Percentiles rank a stretch among this genome's conserved stretches.
Conservation (phyloP, 1,140 invertebrate species). For the Agrilus planipennis region DNA sequence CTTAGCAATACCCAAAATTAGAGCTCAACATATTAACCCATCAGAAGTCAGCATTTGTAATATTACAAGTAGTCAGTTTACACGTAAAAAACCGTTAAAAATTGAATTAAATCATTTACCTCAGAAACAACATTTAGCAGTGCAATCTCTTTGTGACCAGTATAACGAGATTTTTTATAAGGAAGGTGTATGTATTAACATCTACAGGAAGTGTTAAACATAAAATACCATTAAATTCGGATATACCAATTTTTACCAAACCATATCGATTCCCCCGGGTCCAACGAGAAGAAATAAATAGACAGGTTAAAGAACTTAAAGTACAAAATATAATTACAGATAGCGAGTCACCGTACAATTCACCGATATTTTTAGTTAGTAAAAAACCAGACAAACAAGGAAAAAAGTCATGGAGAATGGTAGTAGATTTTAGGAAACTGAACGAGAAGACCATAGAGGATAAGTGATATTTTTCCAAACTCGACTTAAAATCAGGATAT, state of each 20-base stretch:
- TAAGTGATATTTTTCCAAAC: constrained; percentile 14
- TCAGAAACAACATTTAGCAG: no score
- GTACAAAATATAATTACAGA: neutral
- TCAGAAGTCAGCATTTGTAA: no score
- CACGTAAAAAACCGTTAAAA: neutral
- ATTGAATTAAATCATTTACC: no score
- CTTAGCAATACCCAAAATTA: no score
- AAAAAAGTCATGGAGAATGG: neutral
- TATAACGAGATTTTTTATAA: no score
- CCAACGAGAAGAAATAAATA: neutral
- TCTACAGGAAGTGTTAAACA: no score
- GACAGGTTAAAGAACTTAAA: neutral
- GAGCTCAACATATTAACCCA: no score
- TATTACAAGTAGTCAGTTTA: no score
- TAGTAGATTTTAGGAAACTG: neutral
- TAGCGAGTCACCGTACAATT: constrained; percentile 1
- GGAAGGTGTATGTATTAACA: no score
- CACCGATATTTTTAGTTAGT: neutral
- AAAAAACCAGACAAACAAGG: neutral
- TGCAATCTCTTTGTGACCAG: no score
- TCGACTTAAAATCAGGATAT: constrained; percentile 9
- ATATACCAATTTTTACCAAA: neutral
- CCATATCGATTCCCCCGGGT: neutral
- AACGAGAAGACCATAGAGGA: constrained; percentile 9
- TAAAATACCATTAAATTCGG: neutral